Evolutionary conservation across 1,140 invertebrate genomes (phyloP).

Genomic region (Adoxophyes honmai): DNA sequence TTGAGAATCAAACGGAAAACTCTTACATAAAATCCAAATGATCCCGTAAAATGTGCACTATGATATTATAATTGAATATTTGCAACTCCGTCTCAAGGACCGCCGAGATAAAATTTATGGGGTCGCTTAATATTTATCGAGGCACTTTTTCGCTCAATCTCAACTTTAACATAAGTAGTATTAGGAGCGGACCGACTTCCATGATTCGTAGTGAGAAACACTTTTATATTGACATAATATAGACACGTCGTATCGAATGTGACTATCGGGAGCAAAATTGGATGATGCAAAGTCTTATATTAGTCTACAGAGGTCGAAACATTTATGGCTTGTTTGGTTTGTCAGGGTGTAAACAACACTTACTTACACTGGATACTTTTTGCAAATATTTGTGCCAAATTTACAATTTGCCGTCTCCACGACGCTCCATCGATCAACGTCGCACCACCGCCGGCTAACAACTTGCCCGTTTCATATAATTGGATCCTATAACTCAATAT

Average conservation of each 20-base stretch:
- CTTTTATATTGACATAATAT: neutral
- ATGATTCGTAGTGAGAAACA: neutral
- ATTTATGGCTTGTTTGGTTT: neutral
- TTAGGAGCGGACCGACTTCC: neutral
- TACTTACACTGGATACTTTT: neutral
- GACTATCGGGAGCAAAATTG: too few species aligned
- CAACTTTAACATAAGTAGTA: neutral
- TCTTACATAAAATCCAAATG: conserved; percentile 17
- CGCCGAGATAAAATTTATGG: neutral
- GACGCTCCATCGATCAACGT: conserved; percentile 22
- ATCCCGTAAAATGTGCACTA: conserved; percentile 10
- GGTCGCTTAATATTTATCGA: neutral
- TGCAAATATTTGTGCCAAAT: conserved; percentile 24
- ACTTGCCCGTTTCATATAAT: conserved; percentile 22
- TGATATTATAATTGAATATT: conserved; percentile 13
- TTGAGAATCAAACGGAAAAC: conserved; percentile 35
- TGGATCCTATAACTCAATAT: conserved; percentile 25
- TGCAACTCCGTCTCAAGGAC: neutral
- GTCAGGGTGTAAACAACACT: neutral
- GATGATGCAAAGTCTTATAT: too few species aligned
- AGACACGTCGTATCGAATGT: too few species aligned
- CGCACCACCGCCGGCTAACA: conserved; percentile 14
- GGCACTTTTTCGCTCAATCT: neutral
- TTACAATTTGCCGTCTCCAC: conserved; percentile 21
- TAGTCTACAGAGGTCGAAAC: too few species aligned